phyloP scores from a whole-genome alignment of 2,888 invertebrate species.

The Teleogryllus oceanicus region DNA sequence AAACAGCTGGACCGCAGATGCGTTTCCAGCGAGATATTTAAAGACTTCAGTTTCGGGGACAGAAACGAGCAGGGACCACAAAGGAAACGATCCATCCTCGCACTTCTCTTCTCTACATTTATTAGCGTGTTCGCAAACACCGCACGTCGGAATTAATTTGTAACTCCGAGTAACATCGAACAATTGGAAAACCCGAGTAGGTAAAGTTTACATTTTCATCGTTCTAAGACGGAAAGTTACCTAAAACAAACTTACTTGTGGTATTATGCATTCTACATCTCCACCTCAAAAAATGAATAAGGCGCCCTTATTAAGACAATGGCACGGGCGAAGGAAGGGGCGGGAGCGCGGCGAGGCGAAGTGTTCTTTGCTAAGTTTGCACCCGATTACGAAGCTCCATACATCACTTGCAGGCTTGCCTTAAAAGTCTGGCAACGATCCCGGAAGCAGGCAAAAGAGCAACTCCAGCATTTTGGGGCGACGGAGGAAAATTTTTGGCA shows the following conservation, averaged over 20 bases:
- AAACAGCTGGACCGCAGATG: slow-evolving; percentile 1
- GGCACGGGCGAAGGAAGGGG: not conserved
- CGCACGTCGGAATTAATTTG: not conserved
- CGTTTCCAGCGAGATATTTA: slow-evolving; percentile 1
- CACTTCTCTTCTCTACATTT: not conserved
- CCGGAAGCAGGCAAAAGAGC: slow-evolving; percentile 1
- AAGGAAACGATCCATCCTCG: not conserved
- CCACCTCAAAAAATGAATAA: not conserved
- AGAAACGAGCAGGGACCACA: slow-evolving; percentile 5
- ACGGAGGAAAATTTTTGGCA: slow-evolving; percentile 6
- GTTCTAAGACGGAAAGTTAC: not conserved
- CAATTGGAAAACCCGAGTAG: not conserved
- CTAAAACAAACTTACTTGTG: slow-evolving; percentile 18
- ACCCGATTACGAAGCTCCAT: slow-evolving; percentile 10
- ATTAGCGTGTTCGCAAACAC: not conserved
- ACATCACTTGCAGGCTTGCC: slow-evolving; percentile 18
- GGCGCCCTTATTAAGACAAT: slow-evolving; percentile 18
- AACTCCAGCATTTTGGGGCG: slow-evolving; percentile 18
- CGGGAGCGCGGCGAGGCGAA: not conserved
- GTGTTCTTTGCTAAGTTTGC: slow-evolving; percentile 10
- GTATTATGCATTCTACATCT: slow-evolving; percentile 7
- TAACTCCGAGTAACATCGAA: slow-evolving; percentile 11
- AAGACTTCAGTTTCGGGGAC: not conserved
- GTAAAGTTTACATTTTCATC: not conserved
- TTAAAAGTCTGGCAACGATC: slow-evolving; percentile 1